A percentile compares a stretch with the other conserved stretches of the same genome.
Evolutionary conservation across 2,888 invertebrate genomes (phyloP).

Genomic region (Lithophane socia): DNA sequence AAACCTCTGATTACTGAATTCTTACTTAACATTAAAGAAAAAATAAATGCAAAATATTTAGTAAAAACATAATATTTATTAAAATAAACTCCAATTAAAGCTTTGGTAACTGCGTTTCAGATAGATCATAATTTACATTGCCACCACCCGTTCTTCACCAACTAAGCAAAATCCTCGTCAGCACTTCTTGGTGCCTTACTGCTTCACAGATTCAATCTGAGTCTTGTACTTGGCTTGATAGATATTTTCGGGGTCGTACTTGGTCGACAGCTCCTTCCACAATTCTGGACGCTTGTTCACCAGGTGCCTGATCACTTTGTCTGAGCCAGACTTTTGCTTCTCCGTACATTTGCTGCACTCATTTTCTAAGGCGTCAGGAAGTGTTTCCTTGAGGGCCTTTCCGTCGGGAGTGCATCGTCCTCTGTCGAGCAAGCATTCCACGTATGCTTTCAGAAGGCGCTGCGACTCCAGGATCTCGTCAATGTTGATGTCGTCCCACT

Average conservation of each 20-base stretch:
- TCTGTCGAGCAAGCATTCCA: constrained; percentile 92
- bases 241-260: constrained; percentile 93
- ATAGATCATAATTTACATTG: constrained; percentile 42
- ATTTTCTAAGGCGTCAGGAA: constrained; percentile 93
- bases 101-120: constrained; percentile 50
- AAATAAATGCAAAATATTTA: constrained; percentile 7
- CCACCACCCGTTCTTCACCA: constrained; percentile 48
- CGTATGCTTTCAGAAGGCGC: constrained; percentile 92
- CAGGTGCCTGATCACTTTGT: constrained; percentile 92
- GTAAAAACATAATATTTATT: constrained; percentile 40
- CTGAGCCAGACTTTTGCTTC: constrained; percentile 89
- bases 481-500: constrained; percentile 93
- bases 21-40: not conserved
- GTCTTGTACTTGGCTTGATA: constrained; percentile 92
- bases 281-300: constrained; percentile 92
- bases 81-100: constrained; percentile 58
- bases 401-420: constrained; percentile 93
- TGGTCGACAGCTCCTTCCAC: constrained; percentile 92
- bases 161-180: constrained; percentile 6
- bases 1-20: not conserved
- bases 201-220: constrained; percentile 78
- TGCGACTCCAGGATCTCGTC: constrained; percentile 92
- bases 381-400: constrained; percentile 89
- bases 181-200: constrained; percentile 23
- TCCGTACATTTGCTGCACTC: constrained; percentile 93